Percentiles rank a stretch among this genome's conserved stretches.
Evolutionary conservation across 2,797 vertebrate species (phyloP).

Genomic region (Muscicapa comitata): DNA sequence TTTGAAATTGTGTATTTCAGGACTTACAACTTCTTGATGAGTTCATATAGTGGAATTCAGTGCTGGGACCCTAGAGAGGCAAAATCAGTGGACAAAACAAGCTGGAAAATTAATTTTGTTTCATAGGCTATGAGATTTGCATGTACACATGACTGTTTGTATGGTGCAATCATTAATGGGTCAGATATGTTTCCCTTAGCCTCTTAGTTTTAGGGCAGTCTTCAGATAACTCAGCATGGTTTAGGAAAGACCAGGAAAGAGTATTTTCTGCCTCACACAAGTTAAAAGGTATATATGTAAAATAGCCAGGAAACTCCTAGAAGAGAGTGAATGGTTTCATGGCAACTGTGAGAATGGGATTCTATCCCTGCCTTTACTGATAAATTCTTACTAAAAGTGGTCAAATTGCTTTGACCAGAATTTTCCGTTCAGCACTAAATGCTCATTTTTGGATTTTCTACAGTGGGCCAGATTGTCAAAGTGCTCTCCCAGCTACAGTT

Average conservation of each 20-base stretch:
- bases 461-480: neutral
- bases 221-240: neutral
- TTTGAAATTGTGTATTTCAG: neutral
- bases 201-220: neutral
- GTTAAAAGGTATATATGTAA: neutral
- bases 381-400: neutral
- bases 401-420: neutral
- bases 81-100: neutral
- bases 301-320: neutral
- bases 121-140: neutral
- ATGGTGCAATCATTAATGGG: neutral
- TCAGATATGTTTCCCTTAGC: neutral
- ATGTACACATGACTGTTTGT: fast-evolving
- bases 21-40: neutral
- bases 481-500: neutral
- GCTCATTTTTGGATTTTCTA: neutral
- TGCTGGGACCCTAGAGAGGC: neutral
- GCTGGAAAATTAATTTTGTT: neutral
- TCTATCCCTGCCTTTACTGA: neutral
- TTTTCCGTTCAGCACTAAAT: neutral
- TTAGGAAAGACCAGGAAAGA: neutral
- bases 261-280: neutral
- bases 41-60: neutral
- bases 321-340: neutral
- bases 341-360: neutral